Base-by-base conservation (phyloP, 2,888 invertebrate genomes). In the Limenitis camilla region DNA sequence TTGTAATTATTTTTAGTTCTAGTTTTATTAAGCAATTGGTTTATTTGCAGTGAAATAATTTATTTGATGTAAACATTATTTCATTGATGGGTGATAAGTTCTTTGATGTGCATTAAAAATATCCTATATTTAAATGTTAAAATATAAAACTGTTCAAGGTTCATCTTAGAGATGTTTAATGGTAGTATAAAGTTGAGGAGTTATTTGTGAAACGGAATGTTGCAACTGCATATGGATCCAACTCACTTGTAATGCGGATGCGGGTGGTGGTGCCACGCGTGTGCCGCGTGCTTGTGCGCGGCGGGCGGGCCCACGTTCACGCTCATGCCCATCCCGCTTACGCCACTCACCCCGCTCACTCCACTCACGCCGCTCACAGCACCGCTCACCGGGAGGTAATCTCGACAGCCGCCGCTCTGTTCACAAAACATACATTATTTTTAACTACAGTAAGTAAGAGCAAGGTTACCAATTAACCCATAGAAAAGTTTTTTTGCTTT, bases 191-290 rank as follows among this genome's bases (percentile, higher is more conserved):
- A n/a, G n/a, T n/a, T n/a, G 19, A 19, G 19, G 19, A 1, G 1
- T 19, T 3, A 19, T 19, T 19, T 19, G 19, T 19, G 19, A 3
- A 19, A 19, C 19, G 19, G n/a, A 19, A 19, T 3, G 3, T 19
- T 19, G 19, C 19, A 19, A 19, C 19, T 19, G 19, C 3, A 19
- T 2, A 19, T 19, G 19, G 7, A 28, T 9, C 5, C 5, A 29
- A 71, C 77, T 68, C 1, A 85, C 85, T 85, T 85, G 70, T 85
- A 86, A 55, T 85, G 84, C n/a, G 82, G 65, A 49, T 82, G 84
- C n/a, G 81, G 80, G 35, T 83, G 84, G 54, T 82, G 83, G 48
- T 83, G 84, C 84, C 85, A 86, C 36, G 77, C 79, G 64, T 68
- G 67, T 33, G 65, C 64, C 41, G 65, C 62, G 68, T 76, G 78